These are phyloP conservation scores for Dicyrtoma fusca DNA, from an alignment of 2,888 invertebrate genomes.

Conservation along the genomic window DNA sequence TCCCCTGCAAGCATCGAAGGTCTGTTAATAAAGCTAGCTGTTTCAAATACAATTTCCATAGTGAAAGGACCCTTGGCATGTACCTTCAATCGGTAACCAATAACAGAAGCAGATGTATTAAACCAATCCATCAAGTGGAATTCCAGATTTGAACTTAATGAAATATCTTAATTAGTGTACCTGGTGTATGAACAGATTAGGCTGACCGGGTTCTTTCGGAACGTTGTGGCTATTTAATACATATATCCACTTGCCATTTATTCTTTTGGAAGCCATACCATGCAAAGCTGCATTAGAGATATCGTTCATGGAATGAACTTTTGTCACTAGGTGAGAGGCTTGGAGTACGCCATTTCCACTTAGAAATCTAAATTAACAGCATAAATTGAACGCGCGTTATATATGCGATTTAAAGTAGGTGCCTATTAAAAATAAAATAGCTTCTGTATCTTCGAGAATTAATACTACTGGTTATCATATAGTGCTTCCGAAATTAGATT, in stretches of 20 bases:
- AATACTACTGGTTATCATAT: too few species aligned
- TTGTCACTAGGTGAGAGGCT: slow-evolving; percentile 45
- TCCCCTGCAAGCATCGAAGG: slow-evolving; percentile 66
- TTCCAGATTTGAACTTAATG: background rate
- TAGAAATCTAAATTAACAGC: slow-evolving; percentile 43
- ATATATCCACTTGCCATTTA: slow-evolving; percentile 49
- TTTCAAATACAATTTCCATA: slow-evolving; percentile 81
- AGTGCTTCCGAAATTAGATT: too few species aligned
- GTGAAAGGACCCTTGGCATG: slow-evolving; percentile 78
- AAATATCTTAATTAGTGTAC: slow-evolving; percentile 36
- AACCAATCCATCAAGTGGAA: background rate
- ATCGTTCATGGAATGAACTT: slow-evolving; percentile 49
- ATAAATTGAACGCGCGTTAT: background rate
- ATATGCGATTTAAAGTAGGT: too few species aligned
- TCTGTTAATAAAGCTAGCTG: slow-evolving; percentile 69
- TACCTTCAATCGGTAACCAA: slow-evolving; percentile 59
- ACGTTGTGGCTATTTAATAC: slow-evolving; percentile 44
- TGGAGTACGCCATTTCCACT: slow-evolving; percentile 44
- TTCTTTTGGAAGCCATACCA: slow-evolving; percentile 47
- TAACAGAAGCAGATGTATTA: background rate
- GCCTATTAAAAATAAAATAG: too few species aligned
- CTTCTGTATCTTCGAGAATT: too few species aligned
- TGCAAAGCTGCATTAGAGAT: slow-evolving; percentile 45
- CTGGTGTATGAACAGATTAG: slow-evolving; percentile 61
- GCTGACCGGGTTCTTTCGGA: slow-evolving; percentile 55